phyloP scores from a whole-genome alignment of 1,140 invertebrate genomes.

The Drepana arcuata region DNA sequence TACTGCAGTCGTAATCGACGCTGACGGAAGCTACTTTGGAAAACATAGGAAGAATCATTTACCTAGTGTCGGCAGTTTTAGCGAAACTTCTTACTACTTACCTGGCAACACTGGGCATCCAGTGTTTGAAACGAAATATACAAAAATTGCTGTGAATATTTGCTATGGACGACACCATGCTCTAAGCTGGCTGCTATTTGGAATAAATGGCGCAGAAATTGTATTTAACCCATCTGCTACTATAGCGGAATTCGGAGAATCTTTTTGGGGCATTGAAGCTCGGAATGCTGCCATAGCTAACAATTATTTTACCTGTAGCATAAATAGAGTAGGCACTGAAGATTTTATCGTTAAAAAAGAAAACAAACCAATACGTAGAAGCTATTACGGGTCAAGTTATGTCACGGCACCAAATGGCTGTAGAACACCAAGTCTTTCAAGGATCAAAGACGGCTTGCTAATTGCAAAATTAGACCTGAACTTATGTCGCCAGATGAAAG shows the following conservation, averaged over 20 bases:
- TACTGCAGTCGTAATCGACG: slow-evolving; percentile 93
- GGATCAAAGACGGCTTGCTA: slow-evolving; percentile 88
- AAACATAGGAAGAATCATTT: slow-evolving; percentile 99
- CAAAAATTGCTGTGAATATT: slow-evolving; percentile 95
- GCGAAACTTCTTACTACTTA: slow-evolving; percentile 97
- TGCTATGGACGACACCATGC: slow-evolving; percentile 99
- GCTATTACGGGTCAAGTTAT: slow-evolving; percentile 98
- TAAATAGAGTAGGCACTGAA: slow-evolving; percentile 97
- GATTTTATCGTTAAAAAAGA: slow-evolving; percentile 93
- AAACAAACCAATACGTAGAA: slow-evolving; percentile 86
- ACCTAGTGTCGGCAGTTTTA: slow-evolving; percentile 97
- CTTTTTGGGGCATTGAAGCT: slow-evolving; percentile 96
- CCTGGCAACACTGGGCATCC: slow-evolving; percentile 96
- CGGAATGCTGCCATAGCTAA: slow-evolving; percentile 97
- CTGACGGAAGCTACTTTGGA: slow-evolving; percentile 88
- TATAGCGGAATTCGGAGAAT: slow-evolving; percentile 86
- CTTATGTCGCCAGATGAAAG: slow-evolving; percentile 94
- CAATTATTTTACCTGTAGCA: slow-evolving; percentile 92
- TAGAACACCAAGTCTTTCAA: slow-evolving; percentile 90
- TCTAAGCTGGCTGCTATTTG: slow-evolving; percentile 97
- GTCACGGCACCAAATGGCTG: slow-evolving; percentile 93
- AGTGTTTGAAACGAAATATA: slow-evolving; percentile 91
- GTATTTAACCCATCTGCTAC: slow-evolving; percentile 99
- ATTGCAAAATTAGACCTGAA: slow-evolving; percentile 95
- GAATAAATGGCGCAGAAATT: slow-evolving; percentile 96